Conservation (phyloP, 2,888 invertebrate genomes). For the Tenthredo scrophulariae region DNA sequence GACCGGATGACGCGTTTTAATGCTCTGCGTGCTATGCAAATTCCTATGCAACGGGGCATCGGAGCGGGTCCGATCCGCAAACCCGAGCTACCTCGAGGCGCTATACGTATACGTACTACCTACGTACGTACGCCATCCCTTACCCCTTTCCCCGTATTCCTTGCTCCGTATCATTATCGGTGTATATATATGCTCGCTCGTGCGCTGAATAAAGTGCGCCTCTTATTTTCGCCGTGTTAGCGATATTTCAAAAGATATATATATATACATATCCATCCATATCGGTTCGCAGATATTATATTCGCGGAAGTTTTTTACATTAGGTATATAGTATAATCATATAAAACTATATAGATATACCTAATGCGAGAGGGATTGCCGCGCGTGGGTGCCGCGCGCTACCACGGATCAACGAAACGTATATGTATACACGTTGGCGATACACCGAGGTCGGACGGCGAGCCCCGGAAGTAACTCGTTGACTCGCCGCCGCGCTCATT, state of each 20-base stretch:
- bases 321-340: not conserved
- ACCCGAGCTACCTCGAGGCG: constrained; percentile 2
- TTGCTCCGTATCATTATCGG: not conserved
- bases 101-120: not conserved
- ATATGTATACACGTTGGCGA: not conserved
- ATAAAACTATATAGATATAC: not conserved
- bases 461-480: constrained; percentile 77
- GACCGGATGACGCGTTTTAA: constrained; percentile 77
- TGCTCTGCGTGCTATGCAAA: constrained; percentile 61
- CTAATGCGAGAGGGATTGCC: not conserved
- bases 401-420: constrained; percentile 11
- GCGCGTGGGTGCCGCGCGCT: constrained; percentile 6
- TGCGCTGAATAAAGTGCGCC: not conserved
- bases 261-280: not conserved
- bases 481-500: constrained; percentile 75
- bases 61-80: not conserved
- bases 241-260: not conserved
- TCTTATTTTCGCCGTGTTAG: not conserved
- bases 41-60: constrained; percentile 16
- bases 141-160: not conserved
- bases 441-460: not conserved
- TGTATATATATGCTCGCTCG: not conserved
- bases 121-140: not conserved
- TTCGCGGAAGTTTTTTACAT: not conserved
- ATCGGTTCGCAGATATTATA: not conserved